A percentile compares a stretch with the other conserved stretches of the same genome.
These are phyloP conservation scores for Chironomus striatipennis DNA, from an alignment of 1,140 invertebrate species.

Conservation along the genomic window DNA sequence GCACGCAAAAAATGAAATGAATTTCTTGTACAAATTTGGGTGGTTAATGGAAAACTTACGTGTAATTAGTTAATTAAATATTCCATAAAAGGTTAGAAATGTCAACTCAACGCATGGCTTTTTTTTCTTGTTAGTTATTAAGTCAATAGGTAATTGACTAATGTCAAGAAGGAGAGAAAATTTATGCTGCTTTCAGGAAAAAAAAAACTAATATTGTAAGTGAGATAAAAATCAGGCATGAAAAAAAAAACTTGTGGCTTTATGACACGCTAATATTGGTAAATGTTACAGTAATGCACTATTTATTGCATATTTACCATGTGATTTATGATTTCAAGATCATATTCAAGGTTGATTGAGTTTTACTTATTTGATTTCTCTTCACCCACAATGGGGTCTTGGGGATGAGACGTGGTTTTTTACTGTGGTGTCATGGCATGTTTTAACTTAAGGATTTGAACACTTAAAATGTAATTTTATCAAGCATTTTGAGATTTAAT, in stretches of 20 bases:
- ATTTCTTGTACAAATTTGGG: not conserved
- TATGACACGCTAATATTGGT: not conserved
- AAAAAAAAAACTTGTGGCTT: conserved; percentile 1
- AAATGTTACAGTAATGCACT: conserved; percentile 13
- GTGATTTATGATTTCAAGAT: conserved; percentile 2
- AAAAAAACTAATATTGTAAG: not conserved
- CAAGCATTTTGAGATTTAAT: no score
- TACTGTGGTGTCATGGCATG: no score
- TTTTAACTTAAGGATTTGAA: no score
- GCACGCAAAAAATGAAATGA: not conserved
- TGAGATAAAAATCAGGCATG: not conserved
- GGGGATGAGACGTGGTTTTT: no score
- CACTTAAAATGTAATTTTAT: no score
- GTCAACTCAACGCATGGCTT: no score
- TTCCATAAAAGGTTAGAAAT: not conserved
- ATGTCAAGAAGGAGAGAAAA: not conserved
- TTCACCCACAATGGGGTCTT: no score
- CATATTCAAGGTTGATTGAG: not conserved
- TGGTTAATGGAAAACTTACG: not conserved
- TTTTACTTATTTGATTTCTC: not conserved
- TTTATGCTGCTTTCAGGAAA: not conserved
- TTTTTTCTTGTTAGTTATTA: no score
- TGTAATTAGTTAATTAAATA: conserved; percentile 22
- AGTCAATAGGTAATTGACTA: not conserved
- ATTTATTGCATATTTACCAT: not conserved